Base-by-base conservation (phyloP, 2,113 vertebrate species). In the Actenoides hombroni region DNA sequence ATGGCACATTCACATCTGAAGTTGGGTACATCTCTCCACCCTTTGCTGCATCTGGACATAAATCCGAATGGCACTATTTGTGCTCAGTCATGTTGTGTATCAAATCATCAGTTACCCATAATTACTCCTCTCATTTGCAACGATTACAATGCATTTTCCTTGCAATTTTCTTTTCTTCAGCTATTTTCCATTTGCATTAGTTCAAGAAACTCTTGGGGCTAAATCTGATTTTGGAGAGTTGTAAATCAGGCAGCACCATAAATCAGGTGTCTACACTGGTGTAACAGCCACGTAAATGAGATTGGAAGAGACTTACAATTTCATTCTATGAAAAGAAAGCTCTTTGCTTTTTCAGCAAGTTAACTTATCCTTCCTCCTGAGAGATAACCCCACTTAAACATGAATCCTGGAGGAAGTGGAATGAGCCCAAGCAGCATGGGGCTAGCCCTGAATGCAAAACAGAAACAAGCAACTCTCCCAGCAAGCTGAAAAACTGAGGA, bases 241-340 rank as follows among this genome's bases (percentile, higher is more conserved):
- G 61, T 88, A 77, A 88, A 93, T 91, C 78, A 76, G 82, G 49
- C 15, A 82, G 70, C 5, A 8, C 16, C 0, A 1, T 94, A 94
- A 94, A 87, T 85, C 82, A 80, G 79, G 37, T 54, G n/a, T 84
- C 65, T 70, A 49, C 21, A 15, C 13, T 12, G 16, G 23, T 83
- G 8, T 64, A 90, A 57, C 42, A 83, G 39, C 80, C 37, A 42
- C 0, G 0, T 70, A 94, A 85, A 87, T 74, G 64, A 92, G 93
- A 92, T 64, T 87, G 68, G 74, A 71, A 93, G 59, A 88, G 93
- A 76, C 79, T 77, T 74, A 60, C 39, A 86, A 81, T 93, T 95
- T 93, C 7, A 1, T 60, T 81, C 86, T 33, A 23, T 16, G 49
- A 19, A 78, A 76, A 56, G 48, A 86, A 88, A 68, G 60, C 49